Conservation (phyloP, 2,888 invertebrate species). For the Drosophila kambysellisi region DNA sequence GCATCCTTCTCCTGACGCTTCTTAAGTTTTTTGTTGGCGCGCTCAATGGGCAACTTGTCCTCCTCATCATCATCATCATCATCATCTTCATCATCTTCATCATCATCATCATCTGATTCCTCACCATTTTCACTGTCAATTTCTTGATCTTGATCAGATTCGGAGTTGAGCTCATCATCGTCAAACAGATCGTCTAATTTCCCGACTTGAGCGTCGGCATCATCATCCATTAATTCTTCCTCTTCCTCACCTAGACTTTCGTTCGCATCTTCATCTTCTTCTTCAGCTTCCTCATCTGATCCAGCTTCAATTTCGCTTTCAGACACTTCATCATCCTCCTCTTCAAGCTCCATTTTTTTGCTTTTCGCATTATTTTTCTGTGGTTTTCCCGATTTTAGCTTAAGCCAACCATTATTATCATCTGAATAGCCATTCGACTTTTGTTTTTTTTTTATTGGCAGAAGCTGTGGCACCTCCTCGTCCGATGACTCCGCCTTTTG, state of each 20-base stretch:
- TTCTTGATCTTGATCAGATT: slow-evolving; percentile 60
- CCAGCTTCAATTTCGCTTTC: slow-evolving; percentile 55
- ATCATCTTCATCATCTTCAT: slow-evolving; percentile 85
- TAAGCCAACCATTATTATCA: slow-evolving; percentile 90
- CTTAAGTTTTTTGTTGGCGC: slow-evolving; percentile 91
- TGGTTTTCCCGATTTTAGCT: slow-evolving; percentile 85
- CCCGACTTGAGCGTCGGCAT: slow-evolving; percentile 74
- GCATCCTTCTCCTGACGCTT: slow-evolving; percentile 90
- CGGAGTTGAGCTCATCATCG: slow-evolving; percentile 74
- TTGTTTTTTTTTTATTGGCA: slow-evolving; percentile 37
- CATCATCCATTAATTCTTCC: slow-evolving; percentile 47
- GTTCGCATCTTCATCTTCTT: slow-evolving; percentile 59
- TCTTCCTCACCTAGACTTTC: slow-evolving; percentile 42
- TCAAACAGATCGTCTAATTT: slow-evolving; percentile 81
- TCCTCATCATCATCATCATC: slow-evolving; percentile 86
- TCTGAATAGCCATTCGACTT: slow-evolving; percentile 87
- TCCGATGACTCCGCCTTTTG: slow-evolving; percentile 65
- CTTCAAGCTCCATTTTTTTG: slow-evolving; percentile 32
- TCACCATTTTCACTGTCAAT: slow-evolving; percentile 3
- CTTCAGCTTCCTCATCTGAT: slow-evolving; percentile 44
- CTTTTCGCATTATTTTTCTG: slow-evolving; percentile 55
- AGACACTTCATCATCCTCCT: slow-evolving; percentile 60
- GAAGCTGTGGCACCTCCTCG: slow-evolving; percentile 57
- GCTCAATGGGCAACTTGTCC: slow-evolving; percentile 94
- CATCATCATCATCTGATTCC: slow-evolving; percentile 52